These are phyloP conservation scores for Salvelinus sp. DNA, from an alignment of 2,113 vertebrate species.

Conservation along the genomic window DNA sequence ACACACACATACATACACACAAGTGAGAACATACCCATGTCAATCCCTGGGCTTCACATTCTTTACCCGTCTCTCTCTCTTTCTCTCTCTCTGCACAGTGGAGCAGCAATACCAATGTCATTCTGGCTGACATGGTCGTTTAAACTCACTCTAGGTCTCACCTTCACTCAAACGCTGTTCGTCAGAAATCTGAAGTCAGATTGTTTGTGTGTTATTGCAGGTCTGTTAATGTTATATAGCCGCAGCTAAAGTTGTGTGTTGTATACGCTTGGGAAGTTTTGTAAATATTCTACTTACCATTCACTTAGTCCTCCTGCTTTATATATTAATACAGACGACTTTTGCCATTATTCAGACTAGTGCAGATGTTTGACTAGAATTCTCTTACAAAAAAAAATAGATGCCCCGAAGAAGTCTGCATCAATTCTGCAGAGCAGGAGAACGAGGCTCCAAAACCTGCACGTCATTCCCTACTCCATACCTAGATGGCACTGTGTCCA, in stretches of 20 bases:
- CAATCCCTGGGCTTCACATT: conserved; percentile 34
- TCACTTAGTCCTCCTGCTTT: neutral
- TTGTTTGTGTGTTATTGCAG: neutral
- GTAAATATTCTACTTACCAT: neutral
- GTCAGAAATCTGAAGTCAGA: neutral
- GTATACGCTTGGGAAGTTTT: too few relatives aligned
- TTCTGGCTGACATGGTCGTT: conserved; percentile 3
- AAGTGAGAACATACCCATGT: conserved; percentile 10
- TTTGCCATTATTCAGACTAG: neutral
- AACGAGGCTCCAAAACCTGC: neutral
- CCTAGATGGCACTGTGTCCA: conserved; percentile 59
- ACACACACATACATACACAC: neutral
- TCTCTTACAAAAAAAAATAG: neutral
- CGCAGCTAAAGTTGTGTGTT: neutral
- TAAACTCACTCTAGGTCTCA: neutral
- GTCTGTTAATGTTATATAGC: neutral
- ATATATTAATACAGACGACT: neutral
- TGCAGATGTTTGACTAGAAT: conserved; percentile 1
- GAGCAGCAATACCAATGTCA: conserved; percentile 2
- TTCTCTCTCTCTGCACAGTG: neutral
- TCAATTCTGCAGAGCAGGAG: neutral
- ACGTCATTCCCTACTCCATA: conserved; percentile 15
- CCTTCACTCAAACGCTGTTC: neutral
- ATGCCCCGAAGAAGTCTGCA: neutral
- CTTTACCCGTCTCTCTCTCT: neutral